Base-by-base conservation (phyloP, 2,113 vertebrate species). In the Aix galericulata region DNA sequence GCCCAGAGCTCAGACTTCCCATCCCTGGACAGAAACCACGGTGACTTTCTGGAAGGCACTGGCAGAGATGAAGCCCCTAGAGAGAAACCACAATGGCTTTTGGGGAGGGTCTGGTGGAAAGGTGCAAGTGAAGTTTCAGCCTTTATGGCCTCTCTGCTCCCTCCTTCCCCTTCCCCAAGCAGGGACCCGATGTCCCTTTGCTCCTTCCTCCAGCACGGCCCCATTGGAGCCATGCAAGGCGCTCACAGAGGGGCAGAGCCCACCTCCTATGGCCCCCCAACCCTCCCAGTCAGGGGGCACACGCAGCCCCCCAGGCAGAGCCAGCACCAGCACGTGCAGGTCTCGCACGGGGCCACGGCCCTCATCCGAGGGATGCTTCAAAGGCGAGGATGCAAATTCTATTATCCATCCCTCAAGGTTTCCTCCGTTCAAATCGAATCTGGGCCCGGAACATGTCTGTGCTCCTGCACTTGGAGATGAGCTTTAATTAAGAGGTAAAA, bases 401-500 rank as follows among this genome's bases (percentile, higher is more conserved):
- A 48, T 94, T 79, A 86, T 75, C 34, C 59, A 77, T 29, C 90
- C 90, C 80, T 96, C 92, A 86, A 95, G 78, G 78, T 38, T n/a
- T 87, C 25, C 55, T 60, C 89, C 0, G 4, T 78, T 93, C 52
- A 94, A 95, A 96, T 95, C 88, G 85, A 46, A 91, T 94, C 94
- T 75, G 87, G 83, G 83, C 90, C 80, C 48, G 78, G 91, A 92
- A 93, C 74, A 46, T 71, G 76, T 82, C 91, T 93, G 59, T 62
- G 55, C 92, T 94, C 82, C 77, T 89, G 73, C 84, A 34, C 95
- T 91, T 95, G n/a, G 42, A 91, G 93, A 90, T 80, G 89, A 94
- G 94, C 96, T 97, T 98, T 98, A 98, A 98, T 98, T 98, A 98
- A 98, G 98, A 97, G 96, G 93, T 98, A 98, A 98, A 97, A 98